Evolutionary conservation across 2,113 vertebrate genomes (phyloP).

Genomic region (Galemys pyrenaicus): DNA sequence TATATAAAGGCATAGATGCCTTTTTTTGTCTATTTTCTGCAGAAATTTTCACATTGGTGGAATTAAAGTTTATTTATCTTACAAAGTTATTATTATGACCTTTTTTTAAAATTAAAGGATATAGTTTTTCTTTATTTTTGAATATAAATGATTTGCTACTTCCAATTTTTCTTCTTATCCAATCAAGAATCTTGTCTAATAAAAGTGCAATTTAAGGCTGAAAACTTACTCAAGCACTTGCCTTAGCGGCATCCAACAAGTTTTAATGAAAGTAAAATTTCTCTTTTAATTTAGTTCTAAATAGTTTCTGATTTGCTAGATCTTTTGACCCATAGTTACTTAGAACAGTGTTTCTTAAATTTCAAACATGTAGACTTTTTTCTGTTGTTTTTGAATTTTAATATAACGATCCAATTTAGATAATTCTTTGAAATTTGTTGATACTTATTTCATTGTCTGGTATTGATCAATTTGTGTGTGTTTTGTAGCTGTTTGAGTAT

Average conservation of each 20-base stretch:
- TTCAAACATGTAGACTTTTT: not conserved
- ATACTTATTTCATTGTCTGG: not conserved
- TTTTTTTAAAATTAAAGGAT: too few species aligned
- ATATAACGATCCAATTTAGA: not conserved
- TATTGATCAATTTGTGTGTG: not conserved
- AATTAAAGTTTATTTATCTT: too few species aligned
- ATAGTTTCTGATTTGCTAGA: not conserved
- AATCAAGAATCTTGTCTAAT: not conserved
- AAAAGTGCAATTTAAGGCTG: not conserved
- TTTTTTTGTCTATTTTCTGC: too few species aligned
- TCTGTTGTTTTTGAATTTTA: not conserved
- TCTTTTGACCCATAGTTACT: not conserved
- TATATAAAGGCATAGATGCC: too few species aligned
- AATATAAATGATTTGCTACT: not conserved
- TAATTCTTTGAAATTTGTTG: not conserved
- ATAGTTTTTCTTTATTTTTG: not conserved
- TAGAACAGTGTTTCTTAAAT: not conserved
- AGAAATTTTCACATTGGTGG: too few species aligned
- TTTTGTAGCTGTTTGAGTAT: not conserved
- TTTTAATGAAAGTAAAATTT: not conserved
- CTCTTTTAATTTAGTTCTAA: not conserved
- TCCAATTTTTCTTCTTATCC: not conserved
- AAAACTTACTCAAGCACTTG: not conserved
- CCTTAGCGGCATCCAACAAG: not conserved
- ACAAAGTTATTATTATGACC: too few species aligned